Percentiles rank a stretch among this genome's conserved stretches.
Evolutionary conservation across 2,797 vertebrate species (phyloP).

Genomic region (Hipposideros larvatus): DNA sequence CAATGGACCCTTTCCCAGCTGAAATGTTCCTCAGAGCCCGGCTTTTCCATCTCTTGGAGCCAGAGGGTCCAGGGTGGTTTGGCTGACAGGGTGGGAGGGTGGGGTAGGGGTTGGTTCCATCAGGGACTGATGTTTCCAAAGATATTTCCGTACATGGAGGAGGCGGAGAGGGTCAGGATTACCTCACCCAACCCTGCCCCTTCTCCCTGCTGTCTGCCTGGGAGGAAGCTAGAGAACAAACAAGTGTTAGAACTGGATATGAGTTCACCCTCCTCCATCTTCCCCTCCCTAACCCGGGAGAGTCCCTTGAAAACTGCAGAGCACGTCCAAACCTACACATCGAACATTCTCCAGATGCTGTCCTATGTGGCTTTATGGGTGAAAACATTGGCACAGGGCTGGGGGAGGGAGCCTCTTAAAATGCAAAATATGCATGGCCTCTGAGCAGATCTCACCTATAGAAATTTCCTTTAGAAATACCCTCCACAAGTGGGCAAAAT

Average conservation of each 20-base stretch:
- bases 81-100: not conserved
- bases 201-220: not conserved
- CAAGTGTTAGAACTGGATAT: not conserved
- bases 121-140: not conserved
- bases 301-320: not conserved
- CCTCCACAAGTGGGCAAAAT: not conserved
- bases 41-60: not conserved
- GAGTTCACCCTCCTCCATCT: not conserved
- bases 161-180: not conserved
- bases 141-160: not conserved
- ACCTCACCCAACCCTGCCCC: not conserved
- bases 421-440: not conserved
- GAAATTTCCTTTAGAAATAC: not conserved
- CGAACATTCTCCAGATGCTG: not conserved
- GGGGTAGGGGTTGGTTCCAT: not conserved
- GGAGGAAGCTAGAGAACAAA: not conserved
- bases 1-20: not conserved
- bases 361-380: not conserved
- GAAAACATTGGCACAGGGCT: not conserved
- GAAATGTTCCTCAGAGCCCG: not conserved
- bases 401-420: not conserved
- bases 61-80: not conserved
- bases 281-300: not conserved
- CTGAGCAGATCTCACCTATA: not conserved
- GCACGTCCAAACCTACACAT: not conserved